These are phyloP conservation scores for Nomia melanderi DNA, from an alignment of 1,140 invertebrate species.

Conservation along the genomic window DNA sequence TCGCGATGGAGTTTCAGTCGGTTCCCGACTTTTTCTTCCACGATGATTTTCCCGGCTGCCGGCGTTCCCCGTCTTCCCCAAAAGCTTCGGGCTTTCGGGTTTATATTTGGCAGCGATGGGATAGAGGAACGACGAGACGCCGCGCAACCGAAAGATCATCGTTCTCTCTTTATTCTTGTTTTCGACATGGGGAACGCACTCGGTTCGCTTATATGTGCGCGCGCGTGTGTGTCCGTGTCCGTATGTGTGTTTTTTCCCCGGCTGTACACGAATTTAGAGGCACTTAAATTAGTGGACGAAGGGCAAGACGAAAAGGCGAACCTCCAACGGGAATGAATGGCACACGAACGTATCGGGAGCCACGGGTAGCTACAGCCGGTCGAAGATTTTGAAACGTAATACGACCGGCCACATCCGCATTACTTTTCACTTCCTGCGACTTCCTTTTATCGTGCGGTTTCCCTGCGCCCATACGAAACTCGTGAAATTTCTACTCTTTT, in stretches of 20 bases:
- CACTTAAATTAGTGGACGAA: constrained; percentile 63
- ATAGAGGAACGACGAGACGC: neutral
- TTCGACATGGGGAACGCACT: constrained; percentile 1
- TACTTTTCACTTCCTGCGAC: constrained; percentile 52
- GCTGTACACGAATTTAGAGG: constrained; percentile 61
- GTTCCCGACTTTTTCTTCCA: constrained; percentile 32
- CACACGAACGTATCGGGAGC: constrained; percentile 6
- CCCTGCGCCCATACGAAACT: neutral
- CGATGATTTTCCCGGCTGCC: constrained; percentile 30
- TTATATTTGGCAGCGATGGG: constrained; percentile 61
- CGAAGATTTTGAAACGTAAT: constrained; percentile 60
- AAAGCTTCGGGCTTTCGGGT: constrained; percentile 39
- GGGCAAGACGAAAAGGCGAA: neutral
- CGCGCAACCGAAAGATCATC: constrained; percentile 12
- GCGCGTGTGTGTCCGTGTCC: too few species aligned
- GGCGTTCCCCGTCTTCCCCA: constrained; percentile 16
- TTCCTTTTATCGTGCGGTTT: neutral
- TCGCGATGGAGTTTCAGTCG: constrained; percentile 24
- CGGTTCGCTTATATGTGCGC: too few species aligned
- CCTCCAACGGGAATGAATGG: constrained; percentile 19
- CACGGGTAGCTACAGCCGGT: constrained; percentile 28
- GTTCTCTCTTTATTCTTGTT: constrained; percentile 26
- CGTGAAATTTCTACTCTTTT: neutral
- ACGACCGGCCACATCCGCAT: constrained; percentile 58
- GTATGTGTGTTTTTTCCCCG: constrained; percentile 7